Conservation (phyloP, 2,113 vertebrate genomes). For the Lasiurus borealis region DNA sequence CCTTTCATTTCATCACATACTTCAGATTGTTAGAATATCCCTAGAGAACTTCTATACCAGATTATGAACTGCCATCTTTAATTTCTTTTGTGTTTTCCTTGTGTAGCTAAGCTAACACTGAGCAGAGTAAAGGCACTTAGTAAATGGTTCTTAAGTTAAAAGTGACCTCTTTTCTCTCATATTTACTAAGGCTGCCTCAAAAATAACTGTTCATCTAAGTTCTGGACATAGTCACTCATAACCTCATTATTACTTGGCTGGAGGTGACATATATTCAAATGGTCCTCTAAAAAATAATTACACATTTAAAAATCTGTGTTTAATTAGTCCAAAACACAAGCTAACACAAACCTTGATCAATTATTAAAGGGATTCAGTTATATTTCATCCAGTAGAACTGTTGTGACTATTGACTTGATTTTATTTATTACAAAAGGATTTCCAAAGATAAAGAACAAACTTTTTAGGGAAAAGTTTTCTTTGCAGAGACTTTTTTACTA, state of each 20-base stretch:
- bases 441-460: neutral
- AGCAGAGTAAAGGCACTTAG: neutral
- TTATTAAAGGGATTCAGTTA: neutral
- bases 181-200: neutral
- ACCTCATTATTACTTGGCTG: neutral
- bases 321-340: neutral
- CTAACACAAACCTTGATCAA: neutral
- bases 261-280: neutral
- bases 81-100: neutral
- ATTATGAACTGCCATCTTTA: neutral
- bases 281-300: slow-evolving; percentile 23
- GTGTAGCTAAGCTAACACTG: neutral
- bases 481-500: neutral
- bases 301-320: neutral
- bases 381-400: neutral
- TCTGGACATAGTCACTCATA: slow-evolving; percentile 35
- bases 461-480: neutral
- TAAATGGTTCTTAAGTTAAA: neutral
- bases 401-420: neutral
- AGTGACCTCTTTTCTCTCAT: neutral
- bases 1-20: neutral
- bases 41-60: neutral
- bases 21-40: neutral
- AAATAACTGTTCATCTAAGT: neutral
- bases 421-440: neutral